Percentiles rank a stretch among this genome's conserved stretches.
These are phyloP conservation scores for Scarus forsteni DNA, from an alignment of 2,797 vertebrate genomes.

Conservation along the genomic window DNA sequence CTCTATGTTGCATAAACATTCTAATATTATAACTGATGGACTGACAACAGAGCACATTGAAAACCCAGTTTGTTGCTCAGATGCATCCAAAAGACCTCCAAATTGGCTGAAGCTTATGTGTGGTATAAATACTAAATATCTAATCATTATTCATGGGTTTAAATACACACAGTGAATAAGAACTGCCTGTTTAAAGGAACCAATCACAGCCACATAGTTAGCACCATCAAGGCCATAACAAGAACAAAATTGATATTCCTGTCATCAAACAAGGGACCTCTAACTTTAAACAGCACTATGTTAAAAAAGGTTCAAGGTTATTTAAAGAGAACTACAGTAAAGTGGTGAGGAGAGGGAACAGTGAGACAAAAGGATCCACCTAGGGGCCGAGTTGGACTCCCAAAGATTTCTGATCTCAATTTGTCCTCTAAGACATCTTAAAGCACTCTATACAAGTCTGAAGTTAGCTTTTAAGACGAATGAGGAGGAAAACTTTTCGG, in stretches of 20 bases:
- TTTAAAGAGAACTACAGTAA: slow-evolving; percentile 17
- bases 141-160: not conserved
- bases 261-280: not conserved
- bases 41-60: too few relatives aligned
- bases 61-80: too few relatives aligned
- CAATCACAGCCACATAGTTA: not conserved
- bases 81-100: not conserved
- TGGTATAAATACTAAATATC: not conserved
- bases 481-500: slow-evolving; percentile 16
- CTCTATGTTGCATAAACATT: too few relatives aligned
- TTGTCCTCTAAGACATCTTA: slow-evolving; percentile 23
- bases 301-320: not conserved
- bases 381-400: slow-evolving; percentile 26
- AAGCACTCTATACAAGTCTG: not conserved
- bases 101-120: not conserved
- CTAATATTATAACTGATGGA: too few relatives aligned
- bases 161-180: not conserved
- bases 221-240: slow-evolving; percentile 14
- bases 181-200: not conserved
- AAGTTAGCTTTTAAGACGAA: slow-evolving; percentile 40
- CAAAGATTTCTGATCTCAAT: slow-evolving; percentile 28
- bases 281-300: slow-evolving; percentile 8
- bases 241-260: not conserved
- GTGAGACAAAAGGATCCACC: slow-evolving; percentile 22
- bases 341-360: not conserved